phyloP scores from a whole-genome alignment of 1,140 invertebrate species.

The Thaumetopoea pityocampa region DNA sequence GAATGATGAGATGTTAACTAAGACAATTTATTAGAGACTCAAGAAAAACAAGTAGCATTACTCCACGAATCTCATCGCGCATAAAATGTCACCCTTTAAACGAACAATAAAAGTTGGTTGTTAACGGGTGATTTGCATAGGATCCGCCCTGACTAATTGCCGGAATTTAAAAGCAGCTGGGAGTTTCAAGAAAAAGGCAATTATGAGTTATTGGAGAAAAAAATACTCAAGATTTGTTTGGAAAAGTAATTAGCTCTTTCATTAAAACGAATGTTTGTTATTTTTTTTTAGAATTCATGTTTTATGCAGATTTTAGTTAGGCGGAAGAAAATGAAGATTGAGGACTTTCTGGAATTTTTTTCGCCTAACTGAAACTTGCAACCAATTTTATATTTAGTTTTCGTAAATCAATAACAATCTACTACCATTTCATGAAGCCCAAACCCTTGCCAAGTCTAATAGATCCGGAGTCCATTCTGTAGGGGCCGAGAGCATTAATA shows the following conservation, averaged over 20 bases:
- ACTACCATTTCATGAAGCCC: too few relatives aligned
- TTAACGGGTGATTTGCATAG: constrained; percentile 35
- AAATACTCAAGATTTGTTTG: neutral
- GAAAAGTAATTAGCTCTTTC: neutral
- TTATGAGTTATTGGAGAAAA: neutral
- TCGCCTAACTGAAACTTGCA: too few relatives aligned
- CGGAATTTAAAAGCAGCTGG: constrained; percentile 19
- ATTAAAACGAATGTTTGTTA: neutral
- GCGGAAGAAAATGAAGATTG: too few relatives aligned
- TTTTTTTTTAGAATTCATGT: too few relatives aligned
- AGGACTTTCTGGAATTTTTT: too few relatives aligned
- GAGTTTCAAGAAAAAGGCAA: constrained; percentile 5
- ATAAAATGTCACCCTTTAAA: constrained; percentile 12
- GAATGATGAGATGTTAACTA: too few relatives aligned
- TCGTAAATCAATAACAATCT: too few relatives aligned
- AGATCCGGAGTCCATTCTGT: too few relatives aligned
- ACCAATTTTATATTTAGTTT: too few relatives aligned
- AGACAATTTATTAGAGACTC: neutral
- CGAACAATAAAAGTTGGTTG: constrained; percentile 29
- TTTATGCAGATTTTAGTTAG: too few relatives aligned
- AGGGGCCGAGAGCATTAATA: too few relatives aligned
- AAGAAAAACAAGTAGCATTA: neutral
- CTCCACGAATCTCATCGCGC: neutral
- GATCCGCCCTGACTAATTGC: constrained; percentile 34
- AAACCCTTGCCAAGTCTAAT: too few relatives aligned